Evolutionary conservation across 2,888 invertebrate genomes (phyloP).

Genomic region (Morpho achilles): DNA sequence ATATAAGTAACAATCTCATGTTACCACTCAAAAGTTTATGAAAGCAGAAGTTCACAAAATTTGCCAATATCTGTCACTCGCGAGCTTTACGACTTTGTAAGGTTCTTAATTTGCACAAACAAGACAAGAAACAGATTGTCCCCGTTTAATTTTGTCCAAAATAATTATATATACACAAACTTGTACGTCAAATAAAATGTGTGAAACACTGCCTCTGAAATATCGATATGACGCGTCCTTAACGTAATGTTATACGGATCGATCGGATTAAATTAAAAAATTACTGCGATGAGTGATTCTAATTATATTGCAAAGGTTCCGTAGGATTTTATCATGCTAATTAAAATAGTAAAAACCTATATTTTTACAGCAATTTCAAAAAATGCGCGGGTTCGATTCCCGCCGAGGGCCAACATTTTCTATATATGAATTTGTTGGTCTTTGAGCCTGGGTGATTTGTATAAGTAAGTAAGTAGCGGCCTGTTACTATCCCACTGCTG

Average conservation of each 20-base stretch:
- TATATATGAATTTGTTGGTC: no score
- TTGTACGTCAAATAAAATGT: conserved; percentile 26
- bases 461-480: no score
- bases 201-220: conserved; percentile 22
- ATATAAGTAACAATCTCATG: no score
- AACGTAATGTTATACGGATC: conserved; percentile 23
- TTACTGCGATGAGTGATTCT: no score
- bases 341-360: no score
- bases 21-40: no score
- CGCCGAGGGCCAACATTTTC: no score
- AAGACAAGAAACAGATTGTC: conserved; percentile 1
- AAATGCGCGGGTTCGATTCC: no score
- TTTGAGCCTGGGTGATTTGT: no score
- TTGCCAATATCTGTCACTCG: conserved; percentile 1
- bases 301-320: neutral
- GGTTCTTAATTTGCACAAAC: neutral
- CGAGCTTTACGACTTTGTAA: neutral
- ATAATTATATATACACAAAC: conserved; percentile 4
- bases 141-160: conserved; percentile 9
- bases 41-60: neutral
- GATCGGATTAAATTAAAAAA: conserved; percentile 19
- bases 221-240: conserved; percentile 17
- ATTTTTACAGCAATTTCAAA: no score
- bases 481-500: no score
- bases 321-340: neutral